phyloP scores from a whole-genome alignment of 2,113 vertebrate species.

The Hippocampus zosterae region DNA sequence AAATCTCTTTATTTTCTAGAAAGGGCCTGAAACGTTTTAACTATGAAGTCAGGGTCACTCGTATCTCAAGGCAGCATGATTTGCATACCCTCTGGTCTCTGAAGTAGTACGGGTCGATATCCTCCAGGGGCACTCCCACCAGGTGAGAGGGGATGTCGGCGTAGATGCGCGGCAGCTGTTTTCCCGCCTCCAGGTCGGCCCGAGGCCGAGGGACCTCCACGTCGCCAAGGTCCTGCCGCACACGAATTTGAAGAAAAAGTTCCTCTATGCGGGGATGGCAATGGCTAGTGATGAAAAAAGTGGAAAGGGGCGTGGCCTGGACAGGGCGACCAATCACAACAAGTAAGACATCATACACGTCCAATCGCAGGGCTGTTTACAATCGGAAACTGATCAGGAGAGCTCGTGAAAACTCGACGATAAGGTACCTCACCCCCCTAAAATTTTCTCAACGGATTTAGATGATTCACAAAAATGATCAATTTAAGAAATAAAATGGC shows the following conservation, averaged over 20 bases:
- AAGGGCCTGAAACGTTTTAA: neutral
- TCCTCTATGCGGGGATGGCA: neutral
- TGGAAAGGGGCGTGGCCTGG: no score
- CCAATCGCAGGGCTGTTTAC: no score
- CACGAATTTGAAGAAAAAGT: neutral
- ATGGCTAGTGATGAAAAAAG: no score
- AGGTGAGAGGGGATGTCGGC: slow-evolving; percentile 63
- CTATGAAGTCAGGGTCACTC: neutral
- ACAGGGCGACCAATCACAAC: no score
- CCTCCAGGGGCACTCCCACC: slow-evolving; percentile 65
- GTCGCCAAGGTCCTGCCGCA: slow-evolving; percentile 60
- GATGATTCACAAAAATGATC: no score
- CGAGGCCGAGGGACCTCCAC: slow-evolving; percentile 46
- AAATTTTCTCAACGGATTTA: no score
- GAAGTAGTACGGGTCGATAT: slow-evolving; percentile 68
- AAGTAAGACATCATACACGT: no score
- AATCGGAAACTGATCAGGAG: no score
- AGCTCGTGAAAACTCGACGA: no score
- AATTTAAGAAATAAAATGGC: no score
- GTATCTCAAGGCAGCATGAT: neutral
- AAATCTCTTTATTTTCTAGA: no score
- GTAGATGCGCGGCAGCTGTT: slow-evolving; percentile 65
- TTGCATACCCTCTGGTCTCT: slow-evolving; percentile 53
- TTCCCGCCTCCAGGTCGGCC: slow-evolving; percentile 66
- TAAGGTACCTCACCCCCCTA: no score